Conservation (phyloP, 2,888 invertebrate species). For the Dermolepida albohirtum region DNA sequence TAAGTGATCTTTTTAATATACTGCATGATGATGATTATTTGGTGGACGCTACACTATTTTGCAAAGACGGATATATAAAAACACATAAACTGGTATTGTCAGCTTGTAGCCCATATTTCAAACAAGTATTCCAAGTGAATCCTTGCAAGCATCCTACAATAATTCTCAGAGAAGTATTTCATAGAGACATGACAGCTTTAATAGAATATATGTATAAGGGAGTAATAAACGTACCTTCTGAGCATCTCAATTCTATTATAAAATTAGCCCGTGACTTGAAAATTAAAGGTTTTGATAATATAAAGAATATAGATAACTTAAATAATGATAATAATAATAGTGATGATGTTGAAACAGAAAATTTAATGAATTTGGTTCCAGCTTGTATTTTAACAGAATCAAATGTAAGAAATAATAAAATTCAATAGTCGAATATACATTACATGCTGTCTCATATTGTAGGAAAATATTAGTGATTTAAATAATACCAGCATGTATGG, state of each 20-base stretch:
- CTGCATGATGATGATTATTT: slow-evolving; percentile 77
- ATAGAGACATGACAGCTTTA: slow-evolving; percentile 75
- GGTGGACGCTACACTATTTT: slow-evolving; percentile 78
- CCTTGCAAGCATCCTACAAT: slow-evolving; percentile 80
- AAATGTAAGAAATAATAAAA: slow-evolving; percentile 20
- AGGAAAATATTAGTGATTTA: slow-evolving; percentile 29
- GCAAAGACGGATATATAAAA: slow-evolving; percentile 77
- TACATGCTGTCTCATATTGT: neutral
- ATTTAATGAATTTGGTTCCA: slow-evolving; percentile 41
- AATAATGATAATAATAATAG: slow-evolving; percentile 17
- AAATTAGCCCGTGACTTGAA: slow-evolving; percentile 77
- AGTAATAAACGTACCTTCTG: slow-evolving; percentile 74
- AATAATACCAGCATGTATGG: neutral
- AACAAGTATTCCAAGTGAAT: slow-evolving; percentile 80
- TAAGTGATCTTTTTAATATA: slow-evolving; percentile 76
- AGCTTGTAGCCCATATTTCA: slow-evolving; percentile 82
- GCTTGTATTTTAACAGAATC: slow-evolving; percentile 40
- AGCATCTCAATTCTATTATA: slow-evolving; percentile 73
- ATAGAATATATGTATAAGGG: slow-evolving; percentile 80
- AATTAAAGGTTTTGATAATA: slow-evolving; percentile 70
- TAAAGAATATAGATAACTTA: slow-evolving; percentile 32
- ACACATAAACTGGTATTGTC: slow-evolving; percentile 80
- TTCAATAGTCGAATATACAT: neutral
- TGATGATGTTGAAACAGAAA: slow-evolving; percentile 30
- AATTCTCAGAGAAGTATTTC: slow-evolving; percentile 75